phyloP scores from a whole-genome alignment of 2,113 vertebrate species.

The Cercopithecus mona region DNA sequence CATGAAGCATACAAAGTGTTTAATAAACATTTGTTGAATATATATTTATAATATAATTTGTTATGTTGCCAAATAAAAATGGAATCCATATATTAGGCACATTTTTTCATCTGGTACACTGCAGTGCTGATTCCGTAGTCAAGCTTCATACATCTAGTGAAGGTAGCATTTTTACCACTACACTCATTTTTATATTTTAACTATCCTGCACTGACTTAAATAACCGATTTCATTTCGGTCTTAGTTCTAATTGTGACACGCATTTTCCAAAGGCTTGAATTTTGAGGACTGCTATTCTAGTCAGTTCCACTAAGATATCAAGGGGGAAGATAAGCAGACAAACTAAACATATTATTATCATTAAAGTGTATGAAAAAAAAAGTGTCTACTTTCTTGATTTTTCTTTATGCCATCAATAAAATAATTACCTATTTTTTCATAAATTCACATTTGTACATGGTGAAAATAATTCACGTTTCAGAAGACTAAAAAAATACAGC shows the following conservation, averaged over 20 bases:
- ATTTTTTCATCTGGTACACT: background rate
- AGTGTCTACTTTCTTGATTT: background rate
- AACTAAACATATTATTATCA: background rate
- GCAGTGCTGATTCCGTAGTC: background rate
- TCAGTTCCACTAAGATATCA: background rate
- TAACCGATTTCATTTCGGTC: background rate
- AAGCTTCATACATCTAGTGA: background rate
- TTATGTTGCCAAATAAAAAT: background rate
- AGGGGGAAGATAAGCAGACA: background rate
- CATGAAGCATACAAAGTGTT: background rate
- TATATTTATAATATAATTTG: background rate
- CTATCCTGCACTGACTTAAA: background rate
- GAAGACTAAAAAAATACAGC: background rate
- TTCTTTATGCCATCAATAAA: background rate
- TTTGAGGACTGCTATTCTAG: background rate
- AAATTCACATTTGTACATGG: background rate
- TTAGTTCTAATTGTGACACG: background rate
- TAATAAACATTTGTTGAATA: conserved; percentile 1
- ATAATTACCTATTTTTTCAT: background rate
- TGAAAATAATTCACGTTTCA: background rate
- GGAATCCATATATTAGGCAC: background rate
- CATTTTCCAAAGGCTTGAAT: background rate
- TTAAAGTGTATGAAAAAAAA: background rate
- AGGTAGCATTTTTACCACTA: background rate
- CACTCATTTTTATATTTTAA: background rate